Base-by-base conservation (phyloP, 2,113 vertebrate genomes). In the Addax nasomaculatus region DNA sequence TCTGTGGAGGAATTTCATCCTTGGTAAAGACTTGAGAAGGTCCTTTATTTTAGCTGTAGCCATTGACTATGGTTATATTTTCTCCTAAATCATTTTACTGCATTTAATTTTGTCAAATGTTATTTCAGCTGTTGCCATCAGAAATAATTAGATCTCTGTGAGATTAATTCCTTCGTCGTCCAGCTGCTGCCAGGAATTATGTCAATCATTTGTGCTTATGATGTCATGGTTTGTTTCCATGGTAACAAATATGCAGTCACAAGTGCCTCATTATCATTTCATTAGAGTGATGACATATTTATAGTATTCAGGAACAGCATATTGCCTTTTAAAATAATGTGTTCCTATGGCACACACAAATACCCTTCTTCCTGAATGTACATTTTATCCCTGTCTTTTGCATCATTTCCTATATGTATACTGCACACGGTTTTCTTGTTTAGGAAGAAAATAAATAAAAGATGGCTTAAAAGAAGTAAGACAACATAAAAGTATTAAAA, bases 151-250 rank as follows among this genome's bases (percentile, higher is more conserved):
- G 58, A 88, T 86, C 62, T 81, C 39, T 47, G 62, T 73, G 51
- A 76, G 83, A 89, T 95, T 89, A 94, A 53, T 91, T 78, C 58
- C 25, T 92, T 96, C 33, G 51, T 81, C 80, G 78, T 83, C 67
- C 95, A 90, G 94, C 85, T 96, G 89, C 73, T 12, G 27, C 62
- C 84, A 92, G 64, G 51, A 94, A 93, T 96, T 93, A 97, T 85
- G 81, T 89, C 79, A 70, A 86, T 94, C 91, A 91, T 55, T n/a
- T 51, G 30, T 58, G 33, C 57, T 95, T 95, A 94, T 97, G 96
- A 98, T 96, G 96, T 97, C 93, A 98, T 93, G n/a, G 73, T 79
- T 93, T 91, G 76, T 91, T 97, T 62, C 96, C 85, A 85, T 89
- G 67, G 95, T 64, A 86, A 90, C 51, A 91, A 36, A 83, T 79